Evolutionary conservation across 2,888 invertebrate genomes (phyloP), one percentile per base, ranked within the genome.

Genomic region (Parapristionchus giblindavisi): DNA sequence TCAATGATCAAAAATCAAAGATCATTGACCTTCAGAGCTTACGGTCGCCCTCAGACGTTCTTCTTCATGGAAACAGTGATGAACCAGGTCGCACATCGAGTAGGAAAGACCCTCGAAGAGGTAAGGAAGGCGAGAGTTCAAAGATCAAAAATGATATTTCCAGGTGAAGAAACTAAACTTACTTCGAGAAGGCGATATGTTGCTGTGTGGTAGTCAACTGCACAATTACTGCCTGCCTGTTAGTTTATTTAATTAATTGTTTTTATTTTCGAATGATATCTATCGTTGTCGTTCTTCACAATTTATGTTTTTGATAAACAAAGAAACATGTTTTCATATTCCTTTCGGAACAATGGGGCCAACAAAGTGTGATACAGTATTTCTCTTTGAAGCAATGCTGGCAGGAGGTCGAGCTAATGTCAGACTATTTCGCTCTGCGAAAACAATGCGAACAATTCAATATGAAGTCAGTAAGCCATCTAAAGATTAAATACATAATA

Each of bases 41-140:
- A 95, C 86, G 95, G 95, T 21, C 94, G 92, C 0, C 95, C 95
- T 0, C 95, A 95, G 88, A 94, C 93, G 27, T 94, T 94, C 93
- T 93, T 93, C 87, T 91, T 92, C 0, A 93, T 92, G 0, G 96
- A 96, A 89, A 91, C 91, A 80, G 92, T 94, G 80, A 91, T 94
- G 43, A 90, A 93, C 77, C 92, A 93, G 79, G 91, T 95, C 21
- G 94, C 95, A 0, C 90, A 91, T 43, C 91, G 91, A 82, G 89
- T 94, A 32, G 91, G 91, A 0, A 91, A 92, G 80, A 91, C 92
- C 81, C 89, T 91, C 11, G 89, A 91, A 17, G 91, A 93, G 88
- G 91, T 95, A 40, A n/a, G n/a, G n/a, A n/a, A n/a, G n/a, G n/a
- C n/a, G n/a, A n/a, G n/a, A n/a, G n/a, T n/a, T n/a, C n/a, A n/a